Evolutionary conservation across 2,888 invertebrate genomes (phyloP).

Genomic region (Archaeoteleia sp.): DNA sequence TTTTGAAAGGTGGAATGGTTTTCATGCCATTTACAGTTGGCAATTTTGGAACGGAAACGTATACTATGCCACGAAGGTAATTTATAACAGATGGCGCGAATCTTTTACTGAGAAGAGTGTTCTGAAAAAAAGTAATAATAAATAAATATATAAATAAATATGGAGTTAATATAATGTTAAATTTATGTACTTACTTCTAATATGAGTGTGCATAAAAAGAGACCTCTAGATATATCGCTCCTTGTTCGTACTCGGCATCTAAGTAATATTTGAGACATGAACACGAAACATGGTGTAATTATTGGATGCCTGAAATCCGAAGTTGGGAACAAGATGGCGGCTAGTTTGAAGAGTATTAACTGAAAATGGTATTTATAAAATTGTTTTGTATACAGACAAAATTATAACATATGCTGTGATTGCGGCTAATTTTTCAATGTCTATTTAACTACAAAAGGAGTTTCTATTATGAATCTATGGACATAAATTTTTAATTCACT

Average conservation of each 20-base stretch:
- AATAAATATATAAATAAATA: conserved; percentile 6
- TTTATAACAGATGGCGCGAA: conserved; percentile 88
- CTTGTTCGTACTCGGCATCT: conserved; percentile 80
- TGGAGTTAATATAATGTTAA: not conserved
- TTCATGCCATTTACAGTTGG: conserved; percentile 78
- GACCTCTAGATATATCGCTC: conserved; percentile 84
- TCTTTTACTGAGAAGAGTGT: conserved; percentile 85
- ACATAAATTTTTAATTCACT: too few species aligned
- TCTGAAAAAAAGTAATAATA: conserved; percentile 76
- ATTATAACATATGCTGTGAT: conserved; percentile 14
- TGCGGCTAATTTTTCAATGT: not conserved
- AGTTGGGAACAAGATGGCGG: conserved; percentile 87
- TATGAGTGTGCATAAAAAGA: conserved; percentile 84
- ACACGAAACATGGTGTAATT: conserved; percentile 80
- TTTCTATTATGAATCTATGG: too few species aligned
- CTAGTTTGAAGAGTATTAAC: conserved; percentile 87
- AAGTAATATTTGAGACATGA: conserved; percentile 87
- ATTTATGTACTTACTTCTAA: conserved; percentile 79
- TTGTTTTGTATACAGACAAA: too few species aligned
- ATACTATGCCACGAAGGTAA: conserved; percentile 85
- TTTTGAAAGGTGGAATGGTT: conserved; percentile 82
- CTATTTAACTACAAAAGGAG: too few species aligned
- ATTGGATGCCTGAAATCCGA: conserved; percentile 94
- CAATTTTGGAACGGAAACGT: conserved; percentile 81
- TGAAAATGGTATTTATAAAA: too few species aligned